phyloP scores from a whole-genome alignment of 2,113 vertebrate genomes.

The Nothoprocta pentlandii region DNA sequence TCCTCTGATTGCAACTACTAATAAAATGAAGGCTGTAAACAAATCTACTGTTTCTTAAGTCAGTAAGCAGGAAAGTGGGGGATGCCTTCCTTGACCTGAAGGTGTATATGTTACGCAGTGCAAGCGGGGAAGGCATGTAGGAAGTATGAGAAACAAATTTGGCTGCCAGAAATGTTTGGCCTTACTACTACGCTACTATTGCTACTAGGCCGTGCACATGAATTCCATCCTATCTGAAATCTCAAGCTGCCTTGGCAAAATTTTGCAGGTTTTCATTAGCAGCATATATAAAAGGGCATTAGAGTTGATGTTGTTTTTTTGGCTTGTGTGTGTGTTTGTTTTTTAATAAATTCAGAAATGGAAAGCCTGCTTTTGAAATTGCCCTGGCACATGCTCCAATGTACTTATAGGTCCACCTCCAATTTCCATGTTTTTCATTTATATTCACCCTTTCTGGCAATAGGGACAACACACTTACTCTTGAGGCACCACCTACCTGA shows the following conservation, averaged over 20 bases:
- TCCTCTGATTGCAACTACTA: conserved; percentile 64
- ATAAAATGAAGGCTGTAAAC: conserved; percentile 70
- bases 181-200: neutral
- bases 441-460: neutral
- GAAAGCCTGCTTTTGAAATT: conserved; percentile 27
- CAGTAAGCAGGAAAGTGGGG: neutral
- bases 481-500: neutral
- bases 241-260: neutral
- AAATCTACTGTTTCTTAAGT: conserved; percentile 63
- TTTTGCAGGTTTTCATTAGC: neutral
- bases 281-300: neutral
- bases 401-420: neutral
- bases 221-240: neutral
- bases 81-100: neutral
- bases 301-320: neutral
- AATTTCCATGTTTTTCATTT: neutral
- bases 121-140: neutral
- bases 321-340: too few relatives aligned
- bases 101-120: neutral
- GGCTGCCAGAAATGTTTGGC: neutral
- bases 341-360: conserved; percentile 6
- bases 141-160: neutral
- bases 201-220: neutral
- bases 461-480: neutral
- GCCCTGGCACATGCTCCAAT: neutral